phyloP scores from a whole-genome alignment of 2,113 vertebrate genomes.

The Sardina pilchardus region DNA sequence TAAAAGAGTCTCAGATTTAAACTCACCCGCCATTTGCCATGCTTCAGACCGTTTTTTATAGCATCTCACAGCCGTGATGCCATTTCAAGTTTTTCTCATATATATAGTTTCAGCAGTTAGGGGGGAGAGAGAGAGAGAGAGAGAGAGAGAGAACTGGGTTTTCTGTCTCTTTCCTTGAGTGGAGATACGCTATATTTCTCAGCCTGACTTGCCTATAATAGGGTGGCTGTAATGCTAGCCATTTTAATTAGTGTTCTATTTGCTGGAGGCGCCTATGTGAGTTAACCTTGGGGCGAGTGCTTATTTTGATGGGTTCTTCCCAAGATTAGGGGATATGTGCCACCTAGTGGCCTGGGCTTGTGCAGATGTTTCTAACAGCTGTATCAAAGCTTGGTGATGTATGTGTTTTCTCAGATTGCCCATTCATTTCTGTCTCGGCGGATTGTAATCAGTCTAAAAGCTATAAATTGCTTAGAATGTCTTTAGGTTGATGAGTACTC shows the following conservation, averaged over 20 bases:
- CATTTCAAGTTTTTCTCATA: constrained; percentile 23
- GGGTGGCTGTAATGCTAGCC: constrained; percentile 11
- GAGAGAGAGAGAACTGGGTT: neutral
- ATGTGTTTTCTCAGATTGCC: neutral
- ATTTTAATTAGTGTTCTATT: constrained; percentile 8
- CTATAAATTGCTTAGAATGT: neutral
- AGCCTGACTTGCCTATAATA: constrained; percentile 7
- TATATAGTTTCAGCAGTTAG: neutral
- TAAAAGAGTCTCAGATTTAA: constrained; percentile 19
- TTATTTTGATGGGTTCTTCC: neutral
- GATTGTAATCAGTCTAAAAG: neutral
- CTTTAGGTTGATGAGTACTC: neutral
- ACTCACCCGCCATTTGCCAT: constrained; percentile 7
- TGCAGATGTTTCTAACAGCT: constrained; percentile 51
- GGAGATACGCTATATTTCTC: neutral
- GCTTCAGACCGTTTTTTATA: constrained; percentile 7
- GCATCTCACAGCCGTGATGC: constrained; percentile 8
- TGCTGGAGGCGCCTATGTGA: constrained; percentile 6
- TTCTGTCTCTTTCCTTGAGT: constrained; percentile 10
- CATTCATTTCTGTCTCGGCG: neutral
- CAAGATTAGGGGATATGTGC: constrained; percentile 48
- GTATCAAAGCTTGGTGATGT: neutral
- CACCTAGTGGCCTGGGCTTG: constrained; percentile 57
- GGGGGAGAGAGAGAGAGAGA: neutral
- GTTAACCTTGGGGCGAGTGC: constrained; percentile 1